Conservation (phyloP, 1,140 invertebrate genomes). For the Laupala kohalensis region DNA sequence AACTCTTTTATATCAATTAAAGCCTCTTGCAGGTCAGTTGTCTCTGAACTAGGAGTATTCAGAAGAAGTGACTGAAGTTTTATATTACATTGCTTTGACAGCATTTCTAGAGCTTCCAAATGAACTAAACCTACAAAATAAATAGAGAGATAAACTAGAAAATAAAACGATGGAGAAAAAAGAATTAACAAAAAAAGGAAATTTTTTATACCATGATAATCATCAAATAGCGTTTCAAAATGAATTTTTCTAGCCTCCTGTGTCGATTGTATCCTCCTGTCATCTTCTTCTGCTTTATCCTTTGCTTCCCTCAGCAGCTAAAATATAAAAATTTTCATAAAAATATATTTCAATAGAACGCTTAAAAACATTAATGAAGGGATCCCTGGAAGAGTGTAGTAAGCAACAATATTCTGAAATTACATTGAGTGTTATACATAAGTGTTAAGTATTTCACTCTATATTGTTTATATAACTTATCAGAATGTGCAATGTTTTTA, state of each 20-base stretch:
- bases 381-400: no score
- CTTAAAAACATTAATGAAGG: no score
- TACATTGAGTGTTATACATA: no score
- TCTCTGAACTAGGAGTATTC: conserved; percentile 34
- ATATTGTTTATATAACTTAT: no score
- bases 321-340: conserved; percentile 16
- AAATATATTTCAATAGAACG: no score
- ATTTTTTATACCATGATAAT: conserved; percentile 52
- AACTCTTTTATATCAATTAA: conserved; percentile 65
- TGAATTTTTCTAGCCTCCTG: conserved; percentile 46
- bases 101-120: conserved; percentile 77
- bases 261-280: conserved; percentile 42
- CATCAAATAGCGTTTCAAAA: conserved; percentile 75
- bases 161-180: background rate
- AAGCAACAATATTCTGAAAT: no score
- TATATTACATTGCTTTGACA: conserved; percentile 69
- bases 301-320: conserved; percentile 71
- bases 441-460: no score
- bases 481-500: no score
- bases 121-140: conserved; percentile 56
- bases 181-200: background rate
- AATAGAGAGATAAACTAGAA: background rate
- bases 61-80: conserved; percentile 52
- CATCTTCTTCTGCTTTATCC: conserved; percentile 56
- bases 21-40: conserved; percentile 56